These are phyloP conservation scores for Phyllotreta striolata DNA, from an alignment of 2,888 invertebrate genomes.

Conservation along the genomic window DNA sequence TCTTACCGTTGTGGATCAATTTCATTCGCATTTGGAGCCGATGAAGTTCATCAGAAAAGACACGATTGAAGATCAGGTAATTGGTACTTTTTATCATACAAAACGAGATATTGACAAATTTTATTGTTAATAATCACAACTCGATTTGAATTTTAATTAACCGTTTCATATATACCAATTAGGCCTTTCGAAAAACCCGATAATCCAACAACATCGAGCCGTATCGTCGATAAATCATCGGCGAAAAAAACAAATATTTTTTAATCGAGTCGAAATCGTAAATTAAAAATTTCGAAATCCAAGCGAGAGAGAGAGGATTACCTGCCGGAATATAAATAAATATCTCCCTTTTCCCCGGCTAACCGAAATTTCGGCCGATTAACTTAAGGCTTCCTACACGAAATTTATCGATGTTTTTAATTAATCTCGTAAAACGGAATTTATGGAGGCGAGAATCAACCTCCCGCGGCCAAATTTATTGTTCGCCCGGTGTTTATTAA, in stretches of 20 bases:
- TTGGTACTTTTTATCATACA: not conserved
- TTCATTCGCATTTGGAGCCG: conserved; percentile 95
- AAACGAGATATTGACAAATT: too few relatives aligned
- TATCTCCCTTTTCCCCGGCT: conserved; percentile 9
- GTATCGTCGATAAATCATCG: not conserved
- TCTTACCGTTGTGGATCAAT: conserved; percentile 86
- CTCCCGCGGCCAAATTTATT: conserved; percentile 37
- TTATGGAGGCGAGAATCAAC: conserved; percentile 38
- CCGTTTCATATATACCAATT: too few relatives aligned
- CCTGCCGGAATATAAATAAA: conserved; percentile 2
- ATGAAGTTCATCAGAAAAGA: conserved; percentile 86
- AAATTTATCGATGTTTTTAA: conserved; percentile 40
- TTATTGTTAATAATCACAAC: not conserved
- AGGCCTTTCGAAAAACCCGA: not conserved
- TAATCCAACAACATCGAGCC: not conserved
- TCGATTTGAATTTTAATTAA: not conserved
- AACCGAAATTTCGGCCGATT: conserved; percentile 28
- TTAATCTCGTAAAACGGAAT: conserved; percentile 37
- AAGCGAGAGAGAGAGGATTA: conserved; percentile 6
- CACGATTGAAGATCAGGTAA: conserved; percentile 81
- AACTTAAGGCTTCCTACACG: conserved; percentile 33
- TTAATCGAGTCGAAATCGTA: conserved; percentile 3
- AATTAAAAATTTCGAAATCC: conserved; percentile 10
- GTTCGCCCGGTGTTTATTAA: conserved; percentile 28
- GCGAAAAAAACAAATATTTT: conserved; percentile 12